A percentile compares a stretch with the other conserved stretches of the same genome.
Evolutionary conservation across 2,888 invertebrate species (phyloP).

Genomic region (Saturnia pavonia): DNA sequence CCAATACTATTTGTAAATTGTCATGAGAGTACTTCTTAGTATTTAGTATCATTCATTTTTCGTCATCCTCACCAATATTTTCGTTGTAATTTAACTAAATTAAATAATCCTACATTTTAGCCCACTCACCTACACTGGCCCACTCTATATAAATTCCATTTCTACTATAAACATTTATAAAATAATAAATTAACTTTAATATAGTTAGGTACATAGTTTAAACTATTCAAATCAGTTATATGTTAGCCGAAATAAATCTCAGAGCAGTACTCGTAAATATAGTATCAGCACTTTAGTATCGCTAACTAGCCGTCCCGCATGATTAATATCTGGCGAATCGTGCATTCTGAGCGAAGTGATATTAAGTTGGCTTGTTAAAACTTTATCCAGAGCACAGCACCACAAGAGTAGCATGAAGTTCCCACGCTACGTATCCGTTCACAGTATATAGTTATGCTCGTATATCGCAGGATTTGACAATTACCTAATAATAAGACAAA

Average conservation of each 20-base stretch:
- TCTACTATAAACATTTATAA: too few relatives aligned
- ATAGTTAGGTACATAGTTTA: constrained; percentile 20
- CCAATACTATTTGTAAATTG: too few relatives aligned
- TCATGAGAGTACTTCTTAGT: too few relatives aligned
- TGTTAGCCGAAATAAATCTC: constrained; percentile 47
- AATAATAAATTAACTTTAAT: too few relatives aligned
- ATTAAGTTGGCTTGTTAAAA: constrained; percentile 83
- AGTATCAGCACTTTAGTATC: constrained; percentile 64
- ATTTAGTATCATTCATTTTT: too few relatives aligned
- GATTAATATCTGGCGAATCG: constrained; percentile 79
- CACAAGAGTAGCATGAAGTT: constrained; percentile 68
- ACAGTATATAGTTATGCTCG: constrained; percentile 56
- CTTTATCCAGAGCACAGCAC: constrained; percentile 69
- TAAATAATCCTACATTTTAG: too few relatives aligned
- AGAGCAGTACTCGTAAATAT: constrained; percentile 22
- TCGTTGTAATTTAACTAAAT: too few relatives aligned
- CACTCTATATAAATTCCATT: too few relatives aligned
- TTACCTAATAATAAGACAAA: constrained; percentile 43
- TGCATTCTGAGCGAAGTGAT: constrained; percentile 77
- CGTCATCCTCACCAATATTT: too few relatives aligned
- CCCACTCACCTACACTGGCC: too few relatives aligned
- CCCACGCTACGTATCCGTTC: constrained; percentile 54
- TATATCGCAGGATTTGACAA: constrained; percentile 50
- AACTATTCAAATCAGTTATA: constrained; percentile 34
- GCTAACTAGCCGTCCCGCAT: constrained; percentile 78